These are phyloP conservation scores for Acholoe squamosa DNA, from an alignment of 2,888 invertebrate species.

Conservation along the genomic window DNA sequence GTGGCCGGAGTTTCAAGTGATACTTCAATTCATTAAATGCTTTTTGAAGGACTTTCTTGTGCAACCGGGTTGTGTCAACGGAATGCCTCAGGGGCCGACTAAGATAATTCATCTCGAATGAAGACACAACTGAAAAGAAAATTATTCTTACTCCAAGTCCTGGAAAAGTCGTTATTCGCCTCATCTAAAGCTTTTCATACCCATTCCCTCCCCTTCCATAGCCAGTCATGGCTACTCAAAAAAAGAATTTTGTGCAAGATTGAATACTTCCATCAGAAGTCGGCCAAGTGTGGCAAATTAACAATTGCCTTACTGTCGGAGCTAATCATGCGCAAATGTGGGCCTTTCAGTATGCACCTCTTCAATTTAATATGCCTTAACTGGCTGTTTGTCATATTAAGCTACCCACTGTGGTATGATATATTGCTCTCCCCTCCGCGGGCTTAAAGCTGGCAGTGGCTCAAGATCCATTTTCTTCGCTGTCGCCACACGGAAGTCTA, in stretches of 20 bases:
- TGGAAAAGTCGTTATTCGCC: conserved; percentile 8
- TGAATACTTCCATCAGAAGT: neutral
- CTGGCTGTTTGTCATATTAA: neutral
- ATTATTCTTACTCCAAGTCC: neutral
- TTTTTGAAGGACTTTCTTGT: neutral
- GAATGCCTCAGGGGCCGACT: neutral
- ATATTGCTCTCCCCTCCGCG: neutral
- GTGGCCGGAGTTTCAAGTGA: neutral
- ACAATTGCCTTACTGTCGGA: neutral
- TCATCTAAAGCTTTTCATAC: neutral
- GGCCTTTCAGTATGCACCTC: neutral
- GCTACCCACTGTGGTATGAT: neutral
- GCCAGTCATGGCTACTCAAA: no score
- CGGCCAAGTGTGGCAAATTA: conserved; percentile 23
- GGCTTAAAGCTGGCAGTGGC: neutral
- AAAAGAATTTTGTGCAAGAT: conserved; percentile 15
- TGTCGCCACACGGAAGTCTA: neutral
- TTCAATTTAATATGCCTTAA: neutral
- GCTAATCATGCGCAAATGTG: conserved; percentile 8
- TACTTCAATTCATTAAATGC: conserved; percentile 27
- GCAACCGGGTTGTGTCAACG: neutral
- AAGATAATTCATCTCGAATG: neutral
- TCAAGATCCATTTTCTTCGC: neutral
- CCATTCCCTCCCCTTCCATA: neutral
- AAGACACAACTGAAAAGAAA: conserved; percentile 9